phyloP scores from a whole-genome alignment of 1,140 invertebrate genomes.

The Penaeus japonicus region DNA sequence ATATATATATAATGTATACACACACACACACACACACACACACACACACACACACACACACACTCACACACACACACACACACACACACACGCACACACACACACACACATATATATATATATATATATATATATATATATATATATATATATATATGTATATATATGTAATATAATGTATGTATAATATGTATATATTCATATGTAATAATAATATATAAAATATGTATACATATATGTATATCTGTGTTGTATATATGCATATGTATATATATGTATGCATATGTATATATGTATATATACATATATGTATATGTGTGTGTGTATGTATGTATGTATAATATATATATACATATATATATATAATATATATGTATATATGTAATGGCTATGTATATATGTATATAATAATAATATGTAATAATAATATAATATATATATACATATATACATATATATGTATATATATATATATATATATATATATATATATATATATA shows the following conservation, averaged over 20 bases:
- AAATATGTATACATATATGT: not conserved
- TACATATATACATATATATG: not conserved
- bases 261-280: not conserved
- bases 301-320: not conserved
- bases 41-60: not conserved
- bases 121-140: not conserved
- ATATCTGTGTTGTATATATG: not conserved
- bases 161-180: not conserved
- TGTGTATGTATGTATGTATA: not conserved
- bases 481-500: not conserved
- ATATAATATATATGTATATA: too few relatives aligned
- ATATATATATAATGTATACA: not conserved
- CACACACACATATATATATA: not conserved
- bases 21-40: not conserved
- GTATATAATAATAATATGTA: too few relatives aligned
- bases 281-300: not conserved
- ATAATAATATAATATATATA: not conserved
- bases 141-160: not conserved
- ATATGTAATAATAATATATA: not conserved
- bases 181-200: not conserved
- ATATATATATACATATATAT: too few relatives aligned
- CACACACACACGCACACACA: not conserved
- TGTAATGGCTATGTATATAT: too few relatives aligned
- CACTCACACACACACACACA: not conserved
- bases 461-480: not conserved